Base-by-base conservation (phyloP, 1,140 invertebrate genomes). In the Prorops nasuta region DNA sequence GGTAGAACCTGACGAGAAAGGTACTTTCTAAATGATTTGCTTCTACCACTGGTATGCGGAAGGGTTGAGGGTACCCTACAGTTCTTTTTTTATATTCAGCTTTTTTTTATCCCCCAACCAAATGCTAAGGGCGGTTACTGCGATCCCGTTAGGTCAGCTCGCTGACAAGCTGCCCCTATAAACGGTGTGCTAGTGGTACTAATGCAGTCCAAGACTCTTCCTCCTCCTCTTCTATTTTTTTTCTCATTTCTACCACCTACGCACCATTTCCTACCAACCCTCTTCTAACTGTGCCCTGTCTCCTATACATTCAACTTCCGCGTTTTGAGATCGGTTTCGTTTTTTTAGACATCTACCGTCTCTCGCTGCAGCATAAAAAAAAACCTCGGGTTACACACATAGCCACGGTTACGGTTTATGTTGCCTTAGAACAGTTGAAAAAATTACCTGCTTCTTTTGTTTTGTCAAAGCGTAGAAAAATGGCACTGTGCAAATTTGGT, bases 51-150 rank as follows among this genome's bases (percentile, higher is more conserved):
- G 51, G 52, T 52, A 65, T 66, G 58, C 66, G 67, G 58, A 73
- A 71, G 69, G 67, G 66, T 73, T 73, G 60, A 59, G 44, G 19
- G 56, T 46, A 57, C 54, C 53, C 52, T 37, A 47, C 34, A 45
- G 37, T 50, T n/a, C 50, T 31, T 45, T 40, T 63, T 22, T 56
- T 44, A 22, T 28, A 52, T 35, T 43, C 38, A n/a, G 37, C 45
- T 14, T n/a, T 60, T 64, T 64, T 61, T 53, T 37, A 62, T 57
- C 42, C 56, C 42, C 56, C 39, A 36, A 44, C 21, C 12, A n/a
- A 21, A 15, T 21, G 37, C 40, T 21, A 45, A 34, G 60, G 58
- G 64, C 64, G 63, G 61, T 62, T 63, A 63, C 48, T 19, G 9
- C 0, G 18, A 31, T 69, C 54, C 66, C 66, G 65, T 69, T 69